Evolutionary conservation across 2,797 vertebrate genomes (phyloP), one percentile per base, ranked within the genome.

Genomic region (Nannoperca australis): DNA sequence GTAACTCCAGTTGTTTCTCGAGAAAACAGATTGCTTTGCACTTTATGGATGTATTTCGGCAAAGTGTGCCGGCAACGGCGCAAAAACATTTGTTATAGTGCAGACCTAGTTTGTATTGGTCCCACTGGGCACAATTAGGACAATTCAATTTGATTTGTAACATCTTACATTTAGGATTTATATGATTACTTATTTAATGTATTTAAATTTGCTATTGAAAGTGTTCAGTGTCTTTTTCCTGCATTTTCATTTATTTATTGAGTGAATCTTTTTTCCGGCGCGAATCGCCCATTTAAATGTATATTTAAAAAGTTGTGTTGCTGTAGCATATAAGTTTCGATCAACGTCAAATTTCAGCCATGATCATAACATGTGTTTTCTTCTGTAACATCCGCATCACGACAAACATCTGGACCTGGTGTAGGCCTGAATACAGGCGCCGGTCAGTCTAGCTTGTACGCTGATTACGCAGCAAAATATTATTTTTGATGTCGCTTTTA

Each of bases 381-480:
- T 40, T 74, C 56, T 76, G 40, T 53, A 47, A 62, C 56, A 72
- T 58, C 66, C 22, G 14, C 56, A 42, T 68, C 75, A 56, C 63
- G 40, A 65, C 80, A 79, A 81, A 90, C 84, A 88, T 89, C 71
- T 89, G 81, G 81, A 76, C 20, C 73, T 64, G 51, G 61, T 81
- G 38, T 40, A 13, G 36, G 36, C 36, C 36, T 40, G 50, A 55
- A 61, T 24, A 50, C 11, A 56, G 70, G 74, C 82, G 81, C 75
- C 74, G 58, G 10, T 5, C 18, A 45, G 83, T 75, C 73, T 73
- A 32, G 34, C 34, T 7, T 10, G 10, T 13, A 47, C 47, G 7
- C 47, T 30, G 51, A 71, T 59, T 30, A 47, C 71, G 69, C 20
- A 14, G 27, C 44, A 36, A 77, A 80, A 73, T 49, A 14, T 30